Base-by-base conservation (phyloP, 53 echinoderm and acorn worm genomes). In the Holothuria scabra region DNA sequence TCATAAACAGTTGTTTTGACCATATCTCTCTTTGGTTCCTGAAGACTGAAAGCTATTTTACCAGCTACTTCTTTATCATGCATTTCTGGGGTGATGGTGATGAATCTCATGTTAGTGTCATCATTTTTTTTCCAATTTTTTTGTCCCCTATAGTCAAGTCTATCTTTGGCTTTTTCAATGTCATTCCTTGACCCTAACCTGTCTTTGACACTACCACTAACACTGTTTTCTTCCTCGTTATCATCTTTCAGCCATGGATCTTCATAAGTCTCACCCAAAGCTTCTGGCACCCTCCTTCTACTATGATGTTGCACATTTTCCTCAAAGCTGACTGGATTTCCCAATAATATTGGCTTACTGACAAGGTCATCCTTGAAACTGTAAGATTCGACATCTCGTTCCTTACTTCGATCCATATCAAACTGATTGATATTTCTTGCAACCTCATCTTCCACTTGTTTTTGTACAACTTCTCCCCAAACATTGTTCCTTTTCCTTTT, bases 311-410 rank as follows among this genome's bases (percentile, higher is more conserved):
- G 68, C 48, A 61, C 48, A 18, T 48, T 41, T 23, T 58, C 84
- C 32, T 46, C 74, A 26, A 66, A 46, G 52, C 20, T 46, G 66
- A 84, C 60, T 58, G 69, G 71, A 19, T 57, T 52, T 9, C 94
- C 94, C 33, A 94, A 91, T 22, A 64, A 67, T 28, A 66, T 79
- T 49, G 67, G 66, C 6, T 74, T 61, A 2, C 60, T 49, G 41
- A 67, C 66, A 4, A 71, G 74, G 22, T 86, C 81, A n/a, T 61
- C 65, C 28, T 23, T 44, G 16, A 71, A 94, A 56, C 90, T 86
- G 68, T 94, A 94, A 63, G 92, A 92, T 59, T 97, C 97, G 2
- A 97, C 91, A 67, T 94, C 91, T 30, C 97, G 80, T 32, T 86
- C 85, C 34, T 79, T 82, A 33, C 34, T 84, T 20, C 70, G 56